Percentiles rank a stretch among this genome's conserved stretches.
phyloP scores from a whole-genome alignment of 2,888 invertebrate species.

The Caenorhabditis sp. region DNA sequence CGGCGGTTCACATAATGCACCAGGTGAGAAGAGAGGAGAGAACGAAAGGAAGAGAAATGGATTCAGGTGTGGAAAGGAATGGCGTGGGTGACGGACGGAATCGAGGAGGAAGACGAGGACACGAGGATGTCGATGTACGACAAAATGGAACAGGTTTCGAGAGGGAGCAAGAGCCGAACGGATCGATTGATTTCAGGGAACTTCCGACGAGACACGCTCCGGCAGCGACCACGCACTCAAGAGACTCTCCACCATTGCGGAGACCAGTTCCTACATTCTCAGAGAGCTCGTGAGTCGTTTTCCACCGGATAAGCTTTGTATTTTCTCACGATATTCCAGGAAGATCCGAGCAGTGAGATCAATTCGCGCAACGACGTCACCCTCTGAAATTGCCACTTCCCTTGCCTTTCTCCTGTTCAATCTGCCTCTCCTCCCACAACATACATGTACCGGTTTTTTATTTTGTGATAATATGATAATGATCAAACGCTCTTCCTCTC shows the following conservation, averaged over 20 bases:
- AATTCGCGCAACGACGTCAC: conserved; percentile 74
- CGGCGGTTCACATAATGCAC: conserved; percentile 78
- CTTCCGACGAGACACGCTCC: conserved; percentile 68
- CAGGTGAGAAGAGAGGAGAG: conserved; percentile 57
- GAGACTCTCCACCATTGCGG: conserved; percentile 76
- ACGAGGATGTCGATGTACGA: conserved; percentile 69
- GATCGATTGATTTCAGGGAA: conserved; percentile 56
- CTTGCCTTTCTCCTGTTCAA: neutral
- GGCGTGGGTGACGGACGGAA: conserved; percentile 79
- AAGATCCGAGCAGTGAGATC: conserved; percentile 73
- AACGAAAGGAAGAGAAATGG: neutral
- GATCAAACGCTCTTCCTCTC: no score
- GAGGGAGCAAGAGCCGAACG: neutral
- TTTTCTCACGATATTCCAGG: no score
- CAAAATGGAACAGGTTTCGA: conserved; percentile 67
- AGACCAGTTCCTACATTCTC: conserved; percentile 72
- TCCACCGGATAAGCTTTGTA: neutral
- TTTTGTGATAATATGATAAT: conserved; percentile 28
- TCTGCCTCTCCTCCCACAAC: neutral
- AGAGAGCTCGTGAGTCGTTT: conserved; percentile 67
- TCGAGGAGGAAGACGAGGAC: conserved; percentile 77
- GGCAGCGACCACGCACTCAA: conserved; percentile 64
- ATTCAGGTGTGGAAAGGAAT: conserved; percentile 77
- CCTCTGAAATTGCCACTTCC: conserved; percentile 43
- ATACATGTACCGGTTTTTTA: neutral